Conservation (phyloP, 2,888 invertebrate genomes). For the Aleiodes leptofemur region DNA sequence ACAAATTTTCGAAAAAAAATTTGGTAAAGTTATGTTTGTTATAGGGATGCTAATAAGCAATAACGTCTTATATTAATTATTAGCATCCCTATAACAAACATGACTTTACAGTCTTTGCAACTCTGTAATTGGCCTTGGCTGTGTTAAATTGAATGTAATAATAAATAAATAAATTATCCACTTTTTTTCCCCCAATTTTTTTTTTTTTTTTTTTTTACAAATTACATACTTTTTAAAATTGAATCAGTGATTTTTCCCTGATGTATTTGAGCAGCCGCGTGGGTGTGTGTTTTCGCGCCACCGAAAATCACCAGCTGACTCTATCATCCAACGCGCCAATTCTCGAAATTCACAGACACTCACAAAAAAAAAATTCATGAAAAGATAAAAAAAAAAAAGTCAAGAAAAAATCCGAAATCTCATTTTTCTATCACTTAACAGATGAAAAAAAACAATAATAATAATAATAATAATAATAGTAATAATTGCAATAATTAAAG, state of each 20-base stretch:
- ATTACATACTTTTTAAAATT: conserved; percentile 2
- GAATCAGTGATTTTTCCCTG: not conserved
- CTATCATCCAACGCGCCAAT: not conserved
- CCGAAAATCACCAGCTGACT: conserved; percentile 32
- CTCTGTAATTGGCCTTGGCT: not conserved
- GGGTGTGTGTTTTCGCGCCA: conserved; percentile 15
- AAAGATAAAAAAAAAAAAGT: not conserved
- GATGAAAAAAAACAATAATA: no score
- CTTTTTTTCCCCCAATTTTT: not conserved
- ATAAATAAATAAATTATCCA: no score
- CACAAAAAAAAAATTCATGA: conserved; percentile 10
- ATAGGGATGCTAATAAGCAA: no score
- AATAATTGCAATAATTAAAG: not conserved
- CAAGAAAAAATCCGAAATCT: not conserved
- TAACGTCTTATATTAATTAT: no score
- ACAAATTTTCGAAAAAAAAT: no score
- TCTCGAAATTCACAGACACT: not conserved
- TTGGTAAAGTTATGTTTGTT: no score
- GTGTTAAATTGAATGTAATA: not conserved
- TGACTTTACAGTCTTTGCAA: no score
- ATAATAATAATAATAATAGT: no score
- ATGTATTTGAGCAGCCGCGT: not conserved
- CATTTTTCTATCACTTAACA: no score
- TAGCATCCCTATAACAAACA: no score
- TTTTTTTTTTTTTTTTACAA: not conserved